Evolutionary conservation across 2,888 invertebrate genomes (phyloP).

Genomic region (Siphlonurus alternatus): DNA sequence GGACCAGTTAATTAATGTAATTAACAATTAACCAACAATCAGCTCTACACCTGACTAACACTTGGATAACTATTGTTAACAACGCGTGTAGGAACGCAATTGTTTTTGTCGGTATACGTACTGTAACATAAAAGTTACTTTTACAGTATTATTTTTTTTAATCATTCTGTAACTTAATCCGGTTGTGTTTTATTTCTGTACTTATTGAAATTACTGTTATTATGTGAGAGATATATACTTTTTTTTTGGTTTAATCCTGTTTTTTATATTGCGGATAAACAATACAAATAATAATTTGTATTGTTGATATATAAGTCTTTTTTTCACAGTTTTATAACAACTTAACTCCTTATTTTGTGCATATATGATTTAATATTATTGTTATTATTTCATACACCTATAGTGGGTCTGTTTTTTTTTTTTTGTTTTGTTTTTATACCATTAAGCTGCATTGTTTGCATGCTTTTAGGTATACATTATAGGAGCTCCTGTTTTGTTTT

Average conservation of each 20-base stretch:
- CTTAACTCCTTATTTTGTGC: background rate
- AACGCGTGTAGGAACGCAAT: background rate
- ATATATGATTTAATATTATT: background rate
- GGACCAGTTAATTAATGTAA: background rate
- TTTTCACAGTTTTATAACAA: background rate
- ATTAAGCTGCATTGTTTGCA: background rate
- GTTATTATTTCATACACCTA: background rate
- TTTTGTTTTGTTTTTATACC: background rate
- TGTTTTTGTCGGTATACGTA: background rate
- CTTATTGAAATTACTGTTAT: background rate
- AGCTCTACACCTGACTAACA: background rate
- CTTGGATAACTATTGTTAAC: background rate
- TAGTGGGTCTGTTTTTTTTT: background rate
- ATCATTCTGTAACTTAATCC: background rate
- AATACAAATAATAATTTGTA: background rate
- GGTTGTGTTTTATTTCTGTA: background rate
- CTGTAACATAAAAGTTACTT: conserved; percentile 3
- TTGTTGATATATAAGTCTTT: background rate
- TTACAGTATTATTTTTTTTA: background rate
- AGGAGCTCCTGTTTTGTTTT: too few species aligned
- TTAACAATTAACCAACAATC: background rate
- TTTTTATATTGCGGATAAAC: background rate
- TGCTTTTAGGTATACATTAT: background rate
- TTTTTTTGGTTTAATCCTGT: background rate
- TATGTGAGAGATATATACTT: background rate